phyloP scores from a whole-genome alignment of 2,797 vertebrate genomes.

The Clarias fuscus region DNA sequence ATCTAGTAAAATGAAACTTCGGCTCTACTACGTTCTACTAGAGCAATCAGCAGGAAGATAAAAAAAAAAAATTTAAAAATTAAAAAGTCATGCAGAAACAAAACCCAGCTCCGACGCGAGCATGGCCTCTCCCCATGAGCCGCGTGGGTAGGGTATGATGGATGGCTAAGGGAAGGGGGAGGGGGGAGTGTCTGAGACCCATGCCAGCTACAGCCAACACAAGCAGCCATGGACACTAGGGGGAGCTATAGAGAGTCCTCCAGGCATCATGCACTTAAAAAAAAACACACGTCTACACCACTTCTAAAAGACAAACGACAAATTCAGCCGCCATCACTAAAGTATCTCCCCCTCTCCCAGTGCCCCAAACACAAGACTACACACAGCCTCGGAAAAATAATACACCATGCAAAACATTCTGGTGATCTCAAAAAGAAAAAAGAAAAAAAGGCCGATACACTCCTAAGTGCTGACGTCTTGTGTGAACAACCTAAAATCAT shows the following conservation, averaged over 20 bases:
- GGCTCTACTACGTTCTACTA: constrained; percentile 21
- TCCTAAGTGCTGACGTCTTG: constrained; percentile 27
- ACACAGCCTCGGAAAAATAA: constrained; percentile 39
- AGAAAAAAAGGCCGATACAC: constrained; percentile 9
- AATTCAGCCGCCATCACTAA: constrained; percentile 33
- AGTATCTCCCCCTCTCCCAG: constrained; percentile 38
- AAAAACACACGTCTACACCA: constrained; percentile 24
- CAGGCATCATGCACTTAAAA: constrained; percentile 54
- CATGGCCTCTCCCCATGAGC: constrained; percentile 39
- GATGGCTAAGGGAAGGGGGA: not conserved
- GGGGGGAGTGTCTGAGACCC: constrained; percentile 32
- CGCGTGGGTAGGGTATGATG: constrained; percentile 32
- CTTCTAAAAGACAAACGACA: constrained; percentile 24
- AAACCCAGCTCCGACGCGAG: constrained; percentile 50
- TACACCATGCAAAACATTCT: constrained; percentile 49
- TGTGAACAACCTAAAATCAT: constrained; percentile 41
- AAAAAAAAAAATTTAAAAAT: not conserved
- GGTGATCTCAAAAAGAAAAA: constrained; percentile 38
- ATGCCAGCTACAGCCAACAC: constrained; percentile 51
- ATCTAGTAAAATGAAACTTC: constrained; percentile 19
- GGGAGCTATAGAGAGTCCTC: constrained; percentile 46
- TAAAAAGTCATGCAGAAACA: constrained; percentile 54
- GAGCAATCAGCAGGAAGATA: constrained; percentile 27
- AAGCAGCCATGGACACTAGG: constrained; percentile 51
- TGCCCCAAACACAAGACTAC: constrained; percentile 28